phyloP scores from a whole-genome alignment of 2,113 vertebrate species.

The Alethe diademata region DNA sequence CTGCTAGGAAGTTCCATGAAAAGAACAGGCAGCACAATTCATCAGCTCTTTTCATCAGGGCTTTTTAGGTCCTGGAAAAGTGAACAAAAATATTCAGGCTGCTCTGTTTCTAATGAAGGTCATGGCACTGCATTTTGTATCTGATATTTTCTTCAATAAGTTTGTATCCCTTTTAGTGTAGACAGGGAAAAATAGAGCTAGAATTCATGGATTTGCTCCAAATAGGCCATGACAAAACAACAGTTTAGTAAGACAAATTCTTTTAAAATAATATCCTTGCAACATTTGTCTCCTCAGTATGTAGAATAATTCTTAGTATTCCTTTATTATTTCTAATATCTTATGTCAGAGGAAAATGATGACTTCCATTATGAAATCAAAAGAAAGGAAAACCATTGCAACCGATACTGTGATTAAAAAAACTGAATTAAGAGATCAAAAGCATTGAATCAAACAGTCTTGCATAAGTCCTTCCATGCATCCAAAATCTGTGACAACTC shows the following conservation, averaged over 20 bases:
- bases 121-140: background rate
- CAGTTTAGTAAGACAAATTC: background rate
- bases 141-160: background rate
- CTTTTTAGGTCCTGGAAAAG: slow-evolving; percentile 2
- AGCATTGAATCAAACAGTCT: background rate
- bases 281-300: background rate
- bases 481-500: background rate
- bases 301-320: background rate
- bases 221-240: background rate
- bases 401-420: background rate
- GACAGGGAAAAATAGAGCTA: background rate
- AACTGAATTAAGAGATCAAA: background rate
- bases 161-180: background rate
- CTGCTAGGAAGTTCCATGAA: slow-evolving; percentile 15
- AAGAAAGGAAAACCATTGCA: background rate
- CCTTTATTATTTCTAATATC: background rate
- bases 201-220: background rate
- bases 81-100: slow-evolving; percentile 10
- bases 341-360: background rate
- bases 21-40: slow-evolving; percentile 16
- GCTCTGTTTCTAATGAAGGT: background rate
- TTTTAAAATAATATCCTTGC: background rate
- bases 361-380: background rate
- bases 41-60: background rate
- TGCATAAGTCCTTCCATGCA: background rate